These are phyloP conservation scores for Malacosoma neustria DNA, from an alignment of 2,888 invertebrate species.

Conservation along the genomic window DNA sequence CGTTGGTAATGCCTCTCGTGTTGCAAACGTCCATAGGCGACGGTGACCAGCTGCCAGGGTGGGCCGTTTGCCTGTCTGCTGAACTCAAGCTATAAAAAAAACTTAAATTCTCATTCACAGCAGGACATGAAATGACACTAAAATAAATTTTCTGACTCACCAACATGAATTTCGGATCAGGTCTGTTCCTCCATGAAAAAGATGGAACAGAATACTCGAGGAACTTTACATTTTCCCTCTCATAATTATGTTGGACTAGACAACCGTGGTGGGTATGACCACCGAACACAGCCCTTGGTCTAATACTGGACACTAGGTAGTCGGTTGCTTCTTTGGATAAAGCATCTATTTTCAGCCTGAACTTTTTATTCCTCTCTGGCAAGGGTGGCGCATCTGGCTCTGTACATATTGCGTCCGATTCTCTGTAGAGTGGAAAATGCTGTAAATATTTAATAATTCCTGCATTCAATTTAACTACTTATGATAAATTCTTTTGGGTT, in stretches of 20 bases:
- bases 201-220: conserved; percentile 91
- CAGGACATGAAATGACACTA: no score
- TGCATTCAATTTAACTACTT: no score
- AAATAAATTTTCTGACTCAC: no score
- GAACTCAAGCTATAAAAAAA: no score
- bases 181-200: conserved; percentile 96
- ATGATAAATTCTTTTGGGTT: no score
- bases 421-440: conserved; percentile 95
- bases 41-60: no score
- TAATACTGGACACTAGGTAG: conserved; percentile 72
- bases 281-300: conserved; percentile 86
- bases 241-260: conserved; percentile 62
- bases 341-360: conserved; percentile 89
- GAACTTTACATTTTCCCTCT: conserved; percentile 49
- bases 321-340: conserved; percentile 87
- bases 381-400: conserved; percentile 87
- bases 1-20: no score
- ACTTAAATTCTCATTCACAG: no score
- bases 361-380: conserved; percentile 80
- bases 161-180: conserved; percentile 92
- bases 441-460: no score
- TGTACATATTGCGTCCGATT: conserved; percentile 87
- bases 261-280: conserved; percentile 98
- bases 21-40: no score
- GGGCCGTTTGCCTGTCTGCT: no score